phyloP scores from a whole-genome alignment of 2,797 vertebrate species.

The Pterois miles region DNA sequence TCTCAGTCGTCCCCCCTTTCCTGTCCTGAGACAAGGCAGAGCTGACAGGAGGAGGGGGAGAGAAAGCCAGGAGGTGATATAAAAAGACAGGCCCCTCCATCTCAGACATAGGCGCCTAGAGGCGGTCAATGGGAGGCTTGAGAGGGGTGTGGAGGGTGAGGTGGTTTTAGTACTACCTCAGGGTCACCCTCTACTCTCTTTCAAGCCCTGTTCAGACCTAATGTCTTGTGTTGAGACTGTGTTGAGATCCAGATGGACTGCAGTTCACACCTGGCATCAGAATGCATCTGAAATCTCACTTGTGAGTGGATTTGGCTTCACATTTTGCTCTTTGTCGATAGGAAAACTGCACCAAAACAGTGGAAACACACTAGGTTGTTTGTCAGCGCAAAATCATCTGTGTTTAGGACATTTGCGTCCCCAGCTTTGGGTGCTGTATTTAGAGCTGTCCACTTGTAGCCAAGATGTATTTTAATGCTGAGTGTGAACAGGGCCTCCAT shows the following conservation, averaged over 20 bases:
- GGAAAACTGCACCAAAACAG: slow-evolving; percentile 41
- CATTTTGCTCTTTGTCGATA: slow-evolving; percentile 20
- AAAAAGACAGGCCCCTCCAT: slow-evolving; percentile 68
- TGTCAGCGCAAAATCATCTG: slow-evolving; percentile 46
- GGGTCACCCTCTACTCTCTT: slow-evolving; percentile 54
- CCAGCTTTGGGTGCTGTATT: slow-evolving; percentile 39
- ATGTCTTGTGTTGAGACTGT: slow-evolving; percentile 35
- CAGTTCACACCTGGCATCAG: slow-evolving; percentile 68
- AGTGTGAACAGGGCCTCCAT: slow-evolving; percentile 61
- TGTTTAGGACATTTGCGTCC: slow-evolving; percentile 35
- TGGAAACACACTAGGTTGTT: slow-evolving; percentile 33
- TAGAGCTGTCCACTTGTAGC: slow-evolving; percentile 45
- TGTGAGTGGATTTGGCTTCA: slow-evolving; percentile 27
- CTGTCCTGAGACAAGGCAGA: slow-evolving; percentile 69
- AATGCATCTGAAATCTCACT: slow-evolving; percentile 47
- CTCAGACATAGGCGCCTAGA: slow-evolving; percentile 35
- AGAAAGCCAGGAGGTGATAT: slow-evolving; percentile 63
- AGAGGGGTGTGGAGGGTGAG: slow-evolving; percentile 43
- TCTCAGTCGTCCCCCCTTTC: slow-evolving; percentile 53
- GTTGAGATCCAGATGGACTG: slow-evolving; percentile 46
- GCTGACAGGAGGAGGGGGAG: slow-evolving; percentile 65
- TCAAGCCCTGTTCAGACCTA: slow-evolving; percentile 54
- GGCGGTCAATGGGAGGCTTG: slow-evolving; percentile 33
- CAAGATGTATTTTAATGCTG: slow-evolving; percentile 68
- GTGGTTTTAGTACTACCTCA: slow-evolving; percentile 45